Percentiles rank a stretch among this genome's conserved stretches.
phyloP scores from a whole-genome alignment of 1,140 invertebrate species.

The Drosophila elegans region DNA sequence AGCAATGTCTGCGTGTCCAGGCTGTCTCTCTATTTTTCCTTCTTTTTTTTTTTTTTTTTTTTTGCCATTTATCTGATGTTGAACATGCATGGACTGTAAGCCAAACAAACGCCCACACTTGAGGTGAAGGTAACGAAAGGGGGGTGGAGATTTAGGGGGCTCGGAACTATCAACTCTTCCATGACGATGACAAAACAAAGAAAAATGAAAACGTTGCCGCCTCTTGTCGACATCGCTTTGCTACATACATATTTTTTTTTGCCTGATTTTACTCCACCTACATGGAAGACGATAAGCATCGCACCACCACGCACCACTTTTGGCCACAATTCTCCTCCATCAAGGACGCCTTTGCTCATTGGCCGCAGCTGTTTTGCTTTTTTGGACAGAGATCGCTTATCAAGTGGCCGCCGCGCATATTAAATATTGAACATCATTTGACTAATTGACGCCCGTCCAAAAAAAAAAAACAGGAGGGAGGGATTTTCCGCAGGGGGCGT shows the following conservation, averaged over 20 bases:
- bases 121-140: slow-evolving; percentile 9
- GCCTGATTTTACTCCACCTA: slow-evolving; percentile 34
- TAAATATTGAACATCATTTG: slow-evolving; percentile 85
- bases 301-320: slow-evolving; percentile 50
- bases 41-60: too few relatives aligned
- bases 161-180: slow-evolving; percentile 70
- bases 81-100: slow-evolving; percentile 75
- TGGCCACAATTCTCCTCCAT: slow-evolving; percentile 19
- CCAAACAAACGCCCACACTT: slow-evolving; percentile 79
- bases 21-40: slow-evolving; percentile 31
- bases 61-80: slow-evolving; percentile 82
- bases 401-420: slow-evolving; percentile 65
- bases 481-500: slow-evolving; percentile 29
- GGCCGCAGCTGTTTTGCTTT: slow-evolving; percentile 59
- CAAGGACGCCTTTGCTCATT: slow-evolving; percentile 59
- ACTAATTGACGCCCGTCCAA: slow-evolving; percentile 75
- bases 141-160: slow-evolving; percentile 3
- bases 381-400: slow-evolving; percentile 64
- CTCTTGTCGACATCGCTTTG: slow-evolving; percentile 73
- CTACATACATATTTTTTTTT: slow-evolving; percentile 25
- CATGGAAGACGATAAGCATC: slow-evolving; percentile 49
- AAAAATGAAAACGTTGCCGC: slow-evolving; percentile 73
- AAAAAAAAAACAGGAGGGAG: slow-evolving; percentile 2
- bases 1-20: slow-evolving; percentile 63
- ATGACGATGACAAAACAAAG: slow-evolving; percentile 75